Evolutionary conservation across 2,888 invertebrate species (phyloP), one percentile per base, ranked within the genome.

Genomic region (Amphipyra tragopoginis): DNA sequence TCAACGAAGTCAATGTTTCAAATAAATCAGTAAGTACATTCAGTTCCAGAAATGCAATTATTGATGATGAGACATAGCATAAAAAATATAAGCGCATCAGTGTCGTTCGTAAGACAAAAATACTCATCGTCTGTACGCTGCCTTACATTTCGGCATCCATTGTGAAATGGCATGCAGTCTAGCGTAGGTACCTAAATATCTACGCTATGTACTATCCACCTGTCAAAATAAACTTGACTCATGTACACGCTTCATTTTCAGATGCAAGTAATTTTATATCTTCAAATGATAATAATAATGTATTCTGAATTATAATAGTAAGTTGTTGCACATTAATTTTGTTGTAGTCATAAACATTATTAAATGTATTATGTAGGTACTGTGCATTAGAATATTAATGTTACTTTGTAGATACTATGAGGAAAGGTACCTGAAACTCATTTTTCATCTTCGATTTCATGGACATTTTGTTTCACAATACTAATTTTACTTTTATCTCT

Each of bases 161-260:
- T 72, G 57, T 72, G 68, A 63, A 70, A 58, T 58, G 14, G 57
- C 45, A 42, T 65, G 56, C 56, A 47, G 55, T 70, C 21, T 65
- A 21, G 21, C 21, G 21, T 21, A 65, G 73, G 58, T 70, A 70
- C 55, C 53, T 44, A 44, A n/a, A n/a, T n/a, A n/a, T 48, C 29
- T 58, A 50, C 44, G 11, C 21, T 65, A 42, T 70, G 45, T 61
- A 56, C 47, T 29, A 14, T 56, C 53, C 49, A 59, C 44, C 56
- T 70, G 60, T 52, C 43, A 60, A 73, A 73, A 73, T 73, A 73
- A 59, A 69, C 64, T 72, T 55, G 50, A 62, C 52, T 66, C 55
- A 51, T 52, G 56, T 29, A 29, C 29, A 29, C 29, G 29, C 5
- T 2, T 2, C 29, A 8, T n/a, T 6, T 43, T 29, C 42, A 34